phyloP scores from a whole-genome alignment of 1,140 invertebrate genomes.

The Wiebesia pumilae region DNA sequence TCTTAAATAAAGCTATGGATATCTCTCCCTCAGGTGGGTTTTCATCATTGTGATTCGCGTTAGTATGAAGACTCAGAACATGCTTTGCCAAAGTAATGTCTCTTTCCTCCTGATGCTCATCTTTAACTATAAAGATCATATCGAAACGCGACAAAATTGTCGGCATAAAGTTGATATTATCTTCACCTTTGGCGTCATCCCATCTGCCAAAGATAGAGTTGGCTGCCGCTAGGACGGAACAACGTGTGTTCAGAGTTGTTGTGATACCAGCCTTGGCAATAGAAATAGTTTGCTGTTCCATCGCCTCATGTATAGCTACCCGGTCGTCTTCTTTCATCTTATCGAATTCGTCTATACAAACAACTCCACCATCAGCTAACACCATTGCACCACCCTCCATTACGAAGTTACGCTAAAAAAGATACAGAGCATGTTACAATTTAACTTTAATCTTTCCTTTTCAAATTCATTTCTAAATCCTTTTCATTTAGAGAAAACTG shows the following conservation, averaged over 20 bases:
- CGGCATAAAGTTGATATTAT: constrained; percentile 99
- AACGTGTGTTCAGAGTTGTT: constrained; percentile 97
- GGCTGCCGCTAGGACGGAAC: constrained; percentile 98
- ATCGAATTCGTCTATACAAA: constrained; percentile 99
- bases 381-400: constrained; percentile 99
- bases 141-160: constrained; percentile 99
- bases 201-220: constrained; percentile 99
- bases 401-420: constrained; percentile 92
- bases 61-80: constrained; percentile 97
- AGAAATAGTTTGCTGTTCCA: constrained; percentile 99
- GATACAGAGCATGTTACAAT: constrained; percentile 31
- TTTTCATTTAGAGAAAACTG: neutral
- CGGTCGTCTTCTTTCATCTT: constrained; percentile 99
- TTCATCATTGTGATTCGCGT: constrained; percentile 82
- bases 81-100: constrained; percentile 97
- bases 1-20: constrained; percentile 90
- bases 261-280: constrained; percentile 99
- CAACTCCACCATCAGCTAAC: constrained; percentile 98
- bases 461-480: neutral
- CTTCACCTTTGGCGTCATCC: constrained; percentile 98
- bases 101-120: constrained; percentile 91
- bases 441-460: neutral
- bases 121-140: constrained; percentile 99
- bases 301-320: constrained; percentile 99
- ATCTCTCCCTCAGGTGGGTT: constrained; percentile 86